Percentiles rank a stretch among this genome's conserved stretches.
Conservation (phyloP, 1,140 invertebrate genomes). For the Pissodes strobi region DNA sequence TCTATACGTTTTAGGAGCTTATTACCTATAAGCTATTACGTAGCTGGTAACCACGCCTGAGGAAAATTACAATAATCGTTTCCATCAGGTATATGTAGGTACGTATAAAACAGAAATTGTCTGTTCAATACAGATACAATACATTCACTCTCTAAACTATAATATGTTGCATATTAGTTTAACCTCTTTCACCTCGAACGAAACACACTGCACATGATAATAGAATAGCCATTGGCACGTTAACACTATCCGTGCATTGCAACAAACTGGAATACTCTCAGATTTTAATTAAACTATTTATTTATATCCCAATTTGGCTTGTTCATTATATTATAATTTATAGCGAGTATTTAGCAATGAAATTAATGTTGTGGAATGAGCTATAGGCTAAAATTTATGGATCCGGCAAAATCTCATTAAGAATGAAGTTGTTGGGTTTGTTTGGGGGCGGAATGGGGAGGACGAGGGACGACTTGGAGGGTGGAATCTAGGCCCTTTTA, state of each 20-base stretch:
- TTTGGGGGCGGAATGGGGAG: constrained; percentile 41
- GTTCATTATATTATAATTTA: constrained; percentile 57
- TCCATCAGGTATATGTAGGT: no score
- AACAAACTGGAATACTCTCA: constrained; percentile 22
- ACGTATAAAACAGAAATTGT: no score
- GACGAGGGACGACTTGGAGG: constrained; percentile 23
- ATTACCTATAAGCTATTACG: no score
- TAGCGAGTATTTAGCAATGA: constrained; percentile 56
- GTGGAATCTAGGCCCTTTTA: constrained; percentile 14
- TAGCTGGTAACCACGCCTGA: no score
- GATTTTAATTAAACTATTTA: constrained; percentile 52
- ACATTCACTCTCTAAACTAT: no score
- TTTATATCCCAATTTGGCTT: constrained; percentile 53
- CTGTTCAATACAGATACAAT: no score
- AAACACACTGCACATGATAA: constrained; percentile 1
- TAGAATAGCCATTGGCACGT: constrained; percentile 25
- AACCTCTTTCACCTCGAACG: constrained; percentile 2
- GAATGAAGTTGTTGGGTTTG: constrained; percentile 57
- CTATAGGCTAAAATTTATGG: constrained; percentile 57
- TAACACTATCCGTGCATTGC: constrained; percentile 16
- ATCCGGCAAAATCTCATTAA: constrained; percentile 58
- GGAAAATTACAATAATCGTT: no score
- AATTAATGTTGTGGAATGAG: constrained; percentile 58
- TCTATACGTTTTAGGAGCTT: no score
- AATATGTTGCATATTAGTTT: constrained; percentile 8